Evolutionary conservation across 1,140 invertebrate species (phyloP).

Genomic region (Augochlora pura): DNA sequence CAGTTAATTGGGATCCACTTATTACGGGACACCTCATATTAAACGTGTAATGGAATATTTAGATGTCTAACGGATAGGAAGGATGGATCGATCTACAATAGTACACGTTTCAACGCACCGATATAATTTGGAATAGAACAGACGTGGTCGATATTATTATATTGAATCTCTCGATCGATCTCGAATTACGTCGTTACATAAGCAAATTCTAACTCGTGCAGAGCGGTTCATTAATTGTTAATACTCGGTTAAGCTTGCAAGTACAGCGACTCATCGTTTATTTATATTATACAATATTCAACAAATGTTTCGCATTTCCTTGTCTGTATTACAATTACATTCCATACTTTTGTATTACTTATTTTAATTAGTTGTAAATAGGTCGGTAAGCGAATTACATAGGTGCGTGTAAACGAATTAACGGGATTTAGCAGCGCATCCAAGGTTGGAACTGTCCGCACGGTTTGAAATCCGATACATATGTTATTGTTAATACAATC

Average conservation of each 20-base stretch:
- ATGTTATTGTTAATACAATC: too few relatives aligned
- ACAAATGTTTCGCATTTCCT: not conserved
- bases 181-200: not conserved
- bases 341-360: not conserved
- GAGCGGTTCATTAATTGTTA: not conserved
- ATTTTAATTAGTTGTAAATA: not conserved
- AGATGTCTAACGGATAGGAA: conserved; percentile 7
- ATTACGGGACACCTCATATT: not conserved
- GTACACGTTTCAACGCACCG: not conserved
- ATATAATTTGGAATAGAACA: conserved; percentile 6
- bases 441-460: not conserved
- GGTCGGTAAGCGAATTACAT: not conserved
- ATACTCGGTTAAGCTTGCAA: not conserved
- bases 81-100: not conserved
- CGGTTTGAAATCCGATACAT: too few relatives aligned
- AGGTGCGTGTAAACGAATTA: not conserved
- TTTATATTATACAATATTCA: not conserved
- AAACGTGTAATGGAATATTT: conserved; percentile 27
- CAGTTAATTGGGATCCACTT: too few relatives aligned
- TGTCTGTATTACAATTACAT: not conserved
- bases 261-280: not conserved
- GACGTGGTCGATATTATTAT: not conserved
- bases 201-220: not conserved
- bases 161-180: conserved; percentile 14
- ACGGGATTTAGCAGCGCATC: not conserved